Conservation (phyloP, 2,113 vertebrate species). For the Bubalus kerabau region DNA sequence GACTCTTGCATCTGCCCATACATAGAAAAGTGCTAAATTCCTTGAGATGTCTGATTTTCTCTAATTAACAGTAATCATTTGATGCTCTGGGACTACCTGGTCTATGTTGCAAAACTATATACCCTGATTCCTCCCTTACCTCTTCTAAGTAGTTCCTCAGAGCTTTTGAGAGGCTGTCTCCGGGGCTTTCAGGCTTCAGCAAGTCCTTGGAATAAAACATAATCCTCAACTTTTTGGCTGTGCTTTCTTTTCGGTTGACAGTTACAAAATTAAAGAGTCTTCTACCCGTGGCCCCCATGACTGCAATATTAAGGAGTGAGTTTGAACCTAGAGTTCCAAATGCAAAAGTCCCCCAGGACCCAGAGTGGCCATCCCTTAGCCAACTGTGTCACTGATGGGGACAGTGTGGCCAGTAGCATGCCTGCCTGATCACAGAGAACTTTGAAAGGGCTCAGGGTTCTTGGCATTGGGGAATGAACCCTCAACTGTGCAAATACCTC, state of each 20-base stretch:
- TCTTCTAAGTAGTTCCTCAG: background rate
- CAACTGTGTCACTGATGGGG: fast-evolving
- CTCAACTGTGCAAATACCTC: background rate
- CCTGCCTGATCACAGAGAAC: background rate
- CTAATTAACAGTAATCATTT: background rate
- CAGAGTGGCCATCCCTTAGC: background rate
- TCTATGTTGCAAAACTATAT: background rate
- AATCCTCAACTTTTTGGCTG: background rate
- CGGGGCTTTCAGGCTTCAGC: background rate
- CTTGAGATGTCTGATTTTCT: background rate
- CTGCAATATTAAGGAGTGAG: background rate
- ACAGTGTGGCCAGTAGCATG: background rate
- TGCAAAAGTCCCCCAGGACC: background rate
- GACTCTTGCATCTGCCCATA: background rate
- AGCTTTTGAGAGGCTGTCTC: background rate
- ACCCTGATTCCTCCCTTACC: background rate
- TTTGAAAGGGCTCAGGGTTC: background rate
- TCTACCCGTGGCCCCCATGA: fast-evolving
- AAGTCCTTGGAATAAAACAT: background rate
- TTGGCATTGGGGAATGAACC: background rate
- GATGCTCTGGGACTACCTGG: background rate
- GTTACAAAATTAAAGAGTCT: background rate
- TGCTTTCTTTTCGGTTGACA: background rate
- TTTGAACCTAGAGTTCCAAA: background rate
- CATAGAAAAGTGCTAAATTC: background rate